A percentile compares a stretch with the other conserved stretches of the same genome.
These are phyloP conservation scores for Adrianichthys oophorus DNA, from an alignment of 2,797 vertebrate genomes.

Conservation along the genomic window DNA sequence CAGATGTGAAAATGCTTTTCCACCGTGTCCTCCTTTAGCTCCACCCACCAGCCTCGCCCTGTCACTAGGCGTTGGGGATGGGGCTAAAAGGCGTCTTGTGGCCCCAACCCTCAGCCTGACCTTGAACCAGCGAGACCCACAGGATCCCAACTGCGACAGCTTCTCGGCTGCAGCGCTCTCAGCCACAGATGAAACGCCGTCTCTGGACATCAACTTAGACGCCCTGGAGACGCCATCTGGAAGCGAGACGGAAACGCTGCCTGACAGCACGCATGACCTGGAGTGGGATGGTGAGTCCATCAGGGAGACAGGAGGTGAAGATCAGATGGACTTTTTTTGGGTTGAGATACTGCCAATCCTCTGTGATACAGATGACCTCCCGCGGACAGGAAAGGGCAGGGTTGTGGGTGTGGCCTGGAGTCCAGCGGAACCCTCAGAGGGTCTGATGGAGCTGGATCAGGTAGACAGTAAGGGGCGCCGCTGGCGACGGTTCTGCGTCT, in stretches of 20 bases:
- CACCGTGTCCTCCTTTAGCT: constrained; percentile 27
- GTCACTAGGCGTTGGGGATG: constrained; percentile 51
- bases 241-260: constrained; percentile 57
- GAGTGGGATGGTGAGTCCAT: constrained; percentile 83
- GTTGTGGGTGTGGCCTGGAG: constrained; percentile 23
- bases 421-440: constrained; percentile 50
- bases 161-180: constrained; percentile 46
- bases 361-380: constrained; percentile 78
- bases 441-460: constrained; percentile 63
- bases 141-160: constrained; percentile 52
- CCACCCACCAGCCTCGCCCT: constrained; percentile 74
- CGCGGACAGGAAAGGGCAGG: constrained; percentile 50
- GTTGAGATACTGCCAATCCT: constrained; percentile 7
- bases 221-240: constrained; percentile 73
- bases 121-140: constrained; percentile 55
- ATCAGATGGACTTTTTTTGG: neutral
- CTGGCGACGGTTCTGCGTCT: constrained; percentile 80
- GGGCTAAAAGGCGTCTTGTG: constrained; percentile 76
- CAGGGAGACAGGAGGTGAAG: neutral
- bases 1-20: neutral
- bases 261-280: constrained; percentile 72
- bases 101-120: constrained; percentile 73
- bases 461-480: constrained; percentile 75
- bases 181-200: constrained; percentile 42
- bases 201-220: constrained; percentile 81